Conservation (phyloP, 2,797 vertebrate genomes). For the Limosa lapponica region DNA sequence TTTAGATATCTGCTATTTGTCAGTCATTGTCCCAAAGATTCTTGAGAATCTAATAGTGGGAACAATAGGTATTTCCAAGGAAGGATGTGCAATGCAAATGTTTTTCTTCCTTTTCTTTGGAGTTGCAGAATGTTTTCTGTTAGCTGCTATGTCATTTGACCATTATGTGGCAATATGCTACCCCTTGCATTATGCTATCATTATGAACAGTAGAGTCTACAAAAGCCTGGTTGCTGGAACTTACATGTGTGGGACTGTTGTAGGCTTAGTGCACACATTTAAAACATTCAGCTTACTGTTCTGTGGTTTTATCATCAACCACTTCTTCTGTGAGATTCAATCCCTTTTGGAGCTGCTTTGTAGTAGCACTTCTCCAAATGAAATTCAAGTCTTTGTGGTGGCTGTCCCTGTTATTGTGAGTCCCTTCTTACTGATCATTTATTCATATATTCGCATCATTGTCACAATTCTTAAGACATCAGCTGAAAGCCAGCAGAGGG, state of each 20-base stretch:
- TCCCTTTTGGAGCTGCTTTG: neutral
- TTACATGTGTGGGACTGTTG: neutral
- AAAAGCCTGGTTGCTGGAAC: neutral
- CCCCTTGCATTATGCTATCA: neutral
- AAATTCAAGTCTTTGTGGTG: neutral
- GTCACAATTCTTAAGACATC: neutral
- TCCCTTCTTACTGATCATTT: neutral
- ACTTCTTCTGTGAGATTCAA: constrained; percentile 23
- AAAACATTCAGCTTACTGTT: neutral
- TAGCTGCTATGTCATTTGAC: neutral
- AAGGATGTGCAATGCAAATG: neutral
- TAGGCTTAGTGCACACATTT: neutral
- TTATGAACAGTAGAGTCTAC: neutral
- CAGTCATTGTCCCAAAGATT: neutral
- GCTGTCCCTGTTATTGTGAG: neutral
- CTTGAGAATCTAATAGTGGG: neutral
- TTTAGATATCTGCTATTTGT: constrained; percentile 15
- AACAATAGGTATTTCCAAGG: neutral
- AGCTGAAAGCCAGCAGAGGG: neutral
- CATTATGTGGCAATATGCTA: neutral
- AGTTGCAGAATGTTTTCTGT: neutral
- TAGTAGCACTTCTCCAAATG: neutral
- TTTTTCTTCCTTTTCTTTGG: constrained; percentile 23
- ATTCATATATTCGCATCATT: neutral
- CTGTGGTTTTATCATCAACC: neutral